Evolutionary conservation across 2,113 vertebrate species (phyloP).

Genomic region (Saccopteryx bilineata): DNA sequence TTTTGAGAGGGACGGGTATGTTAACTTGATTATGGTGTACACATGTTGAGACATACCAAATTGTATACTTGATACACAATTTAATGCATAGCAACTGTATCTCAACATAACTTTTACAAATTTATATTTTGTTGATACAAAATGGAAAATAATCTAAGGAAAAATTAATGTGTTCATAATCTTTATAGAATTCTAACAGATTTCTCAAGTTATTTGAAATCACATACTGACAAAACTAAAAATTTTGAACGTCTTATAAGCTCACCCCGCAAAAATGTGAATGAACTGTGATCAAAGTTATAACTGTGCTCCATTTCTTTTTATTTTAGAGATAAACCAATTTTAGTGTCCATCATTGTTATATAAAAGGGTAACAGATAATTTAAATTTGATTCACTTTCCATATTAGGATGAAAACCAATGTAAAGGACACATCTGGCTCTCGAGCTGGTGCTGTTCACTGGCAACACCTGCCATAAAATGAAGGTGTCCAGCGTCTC

Average conservation of each 20-base stretch:
- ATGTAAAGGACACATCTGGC: no score
- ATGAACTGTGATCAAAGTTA: not conserved
- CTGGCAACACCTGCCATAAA: no score
- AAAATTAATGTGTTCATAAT: conserved; percentile 3
- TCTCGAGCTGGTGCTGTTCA: no score
- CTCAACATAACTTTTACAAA: conserved; percentile 33
- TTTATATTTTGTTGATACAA: not conserved
- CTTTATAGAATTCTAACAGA: not conserved
- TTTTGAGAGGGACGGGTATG: not conserved
- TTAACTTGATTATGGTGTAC: not conserved
- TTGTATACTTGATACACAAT: not conserved
- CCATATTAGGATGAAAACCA: no score
- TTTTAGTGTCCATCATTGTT: no score
- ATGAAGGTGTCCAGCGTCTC: no score
- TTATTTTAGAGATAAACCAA: no score
- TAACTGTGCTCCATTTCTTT: not conserved
- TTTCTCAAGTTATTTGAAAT: conserved; percentile 25
- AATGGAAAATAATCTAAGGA: conserved; percentile 33
- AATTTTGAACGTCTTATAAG: not conserved
- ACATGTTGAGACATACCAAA: not conserved
- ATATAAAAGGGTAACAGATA: no score
- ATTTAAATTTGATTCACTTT: no score
- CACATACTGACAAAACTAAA: not conserved
- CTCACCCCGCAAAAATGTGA: not conserved
- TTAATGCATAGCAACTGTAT: not conserved